Evolutionary conservation across 64 coral and sea anemone species (phyloP).

Genomic region (Hydrozoanthus tunicans): DNA sequence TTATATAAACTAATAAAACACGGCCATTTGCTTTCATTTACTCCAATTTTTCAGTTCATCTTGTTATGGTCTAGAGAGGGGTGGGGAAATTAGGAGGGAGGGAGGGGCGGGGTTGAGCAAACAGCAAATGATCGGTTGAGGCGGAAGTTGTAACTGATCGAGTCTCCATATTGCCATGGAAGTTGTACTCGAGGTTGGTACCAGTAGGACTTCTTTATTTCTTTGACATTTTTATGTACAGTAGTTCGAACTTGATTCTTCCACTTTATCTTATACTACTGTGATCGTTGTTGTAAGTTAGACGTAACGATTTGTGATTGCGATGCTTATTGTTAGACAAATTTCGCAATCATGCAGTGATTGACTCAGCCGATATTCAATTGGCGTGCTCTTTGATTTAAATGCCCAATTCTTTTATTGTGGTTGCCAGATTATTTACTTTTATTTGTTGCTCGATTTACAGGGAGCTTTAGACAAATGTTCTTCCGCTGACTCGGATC

Average conservation of each 20-base stretch:
- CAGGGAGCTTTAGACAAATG: conserved; percentile 72
- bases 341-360: conserved; percentile 7
- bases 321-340: background rate
- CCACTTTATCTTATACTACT: too few species aligned
- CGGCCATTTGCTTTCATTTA: too few species aligned
- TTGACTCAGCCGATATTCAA: background rate
- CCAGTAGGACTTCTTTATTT: background rate
- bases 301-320: background rate
- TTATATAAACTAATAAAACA: too few species aligned
- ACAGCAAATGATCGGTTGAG: background rate
- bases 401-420: background rate
- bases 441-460: background rate
- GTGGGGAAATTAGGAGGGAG: background rate
- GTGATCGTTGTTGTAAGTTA: background rate
- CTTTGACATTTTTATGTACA: background rate
- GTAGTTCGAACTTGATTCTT: background rate
- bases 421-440: background rate
- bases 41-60: too few species aligned
- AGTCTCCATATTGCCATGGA: conserved; percentile 9
- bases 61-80: too few species aligned
- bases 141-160: background rate
- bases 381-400: background rate
- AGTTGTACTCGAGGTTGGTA: conserved; percentile 26
- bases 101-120: background rate
- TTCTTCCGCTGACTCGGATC: conserved; percentile 64